Percentiles rank a stretch among this genome's conserved stretches.
Conservation (phyloP, 1,140 invertebrate genomes). For the Daktulosphaira vitifoliae region DNA sequence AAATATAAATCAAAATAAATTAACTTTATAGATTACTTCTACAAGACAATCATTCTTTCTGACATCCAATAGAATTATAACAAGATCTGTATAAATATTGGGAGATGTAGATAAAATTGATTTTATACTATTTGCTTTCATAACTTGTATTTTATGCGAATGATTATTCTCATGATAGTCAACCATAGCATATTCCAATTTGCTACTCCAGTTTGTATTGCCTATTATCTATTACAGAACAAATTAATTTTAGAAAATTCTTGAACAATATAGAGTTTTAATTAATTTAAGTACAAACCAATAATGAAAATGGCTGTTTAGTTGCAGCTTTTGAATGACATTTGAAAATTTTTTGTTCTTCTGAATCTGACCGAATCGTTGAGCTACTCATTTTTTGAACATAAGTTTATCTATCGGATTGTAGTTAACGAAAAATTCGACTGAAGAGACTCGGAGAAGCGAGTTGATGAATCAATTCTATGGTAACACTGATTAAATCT, state of each 20-base stretch:
- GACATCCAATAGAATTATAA: conserved; percentile 11
- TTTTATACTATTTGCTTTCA: not conserved
- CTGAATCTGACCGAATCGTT: not conserved
- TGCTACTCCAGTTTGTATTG: not conserved
- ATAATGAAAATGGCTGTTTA: conserved; percentile 17
- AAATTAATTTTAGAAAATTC: not conserved
- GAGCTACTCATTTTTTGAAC: not conserved
- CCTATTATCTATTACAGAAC: not conserved
- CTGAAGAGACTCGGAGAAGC: too few species aligned
- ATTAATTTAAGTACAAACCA: conserved; percentile 1
- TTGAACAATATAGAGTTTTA: not conserved
- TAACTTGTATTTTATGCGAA: not conserved
- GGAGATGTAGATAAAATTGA: not conserved
- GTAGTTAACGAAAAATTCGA: too few species aligned
- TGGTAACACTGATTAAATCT: too few species aligned
- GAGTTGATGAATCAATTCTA: too few species aligned
- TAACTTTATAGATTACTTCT: not conserved
- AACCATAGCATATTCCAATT: not conserved
- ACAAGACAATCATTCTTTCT: conserved; percentile 17
- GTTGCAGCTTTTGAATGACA: not conserved
- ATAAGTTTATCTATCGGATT: too few species aligned
- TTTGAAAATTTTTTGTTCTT: conserved; percentile 9
- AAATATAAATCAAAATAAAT: too few species aligned
- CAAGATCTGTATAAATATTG: conserved; percentile 15
- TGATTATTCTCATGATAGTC: conserved; percentile 19